Conservation (phyloP, 2,888 invertebrate genomes). For the Pseudococcus jackbeardsleyi region DNA sequence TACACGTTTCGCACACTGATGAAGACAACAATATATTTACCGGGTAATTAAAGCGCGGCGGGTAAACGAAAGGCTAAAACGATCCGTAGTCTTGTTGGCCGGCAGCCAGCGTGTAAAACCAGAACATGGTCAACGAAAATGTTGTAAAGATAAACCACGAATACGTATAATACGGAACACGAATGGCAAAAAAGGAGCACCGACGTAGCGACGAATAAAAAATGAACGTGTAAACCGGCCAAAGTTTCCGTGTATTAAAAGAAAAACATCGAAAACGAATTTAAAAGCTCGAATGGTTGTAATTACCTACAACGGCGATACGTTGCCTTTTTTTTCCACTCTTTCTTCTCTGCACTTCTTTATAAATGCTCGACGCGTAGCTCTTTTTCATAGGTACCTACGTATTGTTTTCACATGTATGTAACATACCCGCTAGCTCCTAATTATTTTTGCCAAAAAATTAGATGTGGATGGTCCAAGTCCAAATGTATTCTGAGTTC, state of each 20-base stretch:
- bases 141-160: constrained; percentile 21
- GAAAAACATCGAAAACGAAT: constrained; percentile 42
- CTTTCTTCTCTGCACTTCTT: background rate
- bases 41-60: constrained; percentile 22
- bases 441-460: too few species aligned
- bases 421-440: too few species aligned
- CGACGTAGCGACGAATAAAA: constrained; percentile 6
- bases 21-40: constrained; percentile 46
- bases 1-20: background rate
- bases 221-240: constrained; percentile 40
- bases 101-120: constrained; percentile 21
- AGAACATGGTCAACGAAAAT: constrained; percentile 51
- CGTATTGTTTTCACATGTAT: constrained; percentile 10
- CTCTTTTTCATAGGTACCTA: background rate
- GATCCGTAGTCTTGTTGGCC: constrained; percentile 19
- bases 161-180: background rate
- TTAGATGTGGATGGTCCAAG: too few species aligned
- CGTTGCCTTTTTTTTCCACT: background rate
- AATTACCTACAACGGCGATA: background rate
- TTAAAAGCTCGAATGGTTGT: constrained; percentile 49
- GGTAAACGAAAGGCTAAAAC: constrained; percentile 43
- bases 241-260: constrained; percentile 46
- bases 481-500: too few species aligned
- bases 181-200: constrained; percentile 1
- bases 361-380: background rate